Conservation (phyloP, 1,140 invertebrate species). For the Bilobella aurantiaca region DNA sequence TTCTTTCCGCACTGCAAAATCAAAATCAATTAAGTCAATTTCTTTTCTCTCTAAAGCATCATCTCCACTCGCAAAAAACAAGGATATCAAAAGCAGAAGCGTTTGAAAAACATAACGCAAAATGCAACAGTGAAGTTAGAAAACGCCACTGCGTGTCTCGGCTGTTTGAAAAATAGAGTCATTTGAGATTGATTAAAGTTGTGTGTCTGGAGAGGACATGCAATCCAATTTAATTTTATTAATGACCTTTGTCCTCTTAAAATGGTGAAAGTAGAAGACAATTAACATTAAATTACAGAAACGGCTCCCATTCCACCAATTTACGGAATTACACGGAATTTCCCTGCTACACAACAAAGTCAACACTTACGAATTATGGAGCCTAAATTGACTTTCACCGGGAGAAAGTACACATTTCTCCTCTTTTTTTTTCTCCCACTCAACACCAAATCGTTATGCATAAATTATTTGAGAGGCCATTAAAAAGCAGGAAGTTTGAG, state of each 20-base stretch:
- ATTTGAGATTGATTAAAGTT: neutral
- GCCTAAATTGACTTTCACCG: too few relatives aligned
- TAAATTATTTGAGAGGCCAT: too few relatives aligned
- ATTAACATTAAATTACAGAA: neutral
- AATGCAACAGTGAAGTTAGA: neutral
- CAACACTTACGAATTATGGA: too few relatives aligned
- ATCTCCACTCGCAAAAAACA: neutral
- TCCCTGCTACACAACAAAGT: too few relatives aligned
- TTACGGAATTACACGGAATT: too few relatives aligned
- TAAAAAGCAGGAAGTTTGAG: too few relatives aligned
- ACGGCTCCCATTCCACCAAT: too few relatives aligned
- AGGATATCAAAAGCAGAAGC: neutral
- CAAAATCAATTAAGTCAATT: conserved; percentile 1
- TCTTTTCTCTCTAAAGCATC: too few relatives aligned
- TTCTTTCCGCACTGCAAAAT: conserved; percentile 26
- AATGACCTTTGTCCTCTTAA: neutral
- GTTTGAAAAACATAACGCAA: neutral
- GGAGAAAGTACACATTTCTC: too few relatives aligned
- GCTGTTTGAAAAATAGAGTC: neutral
- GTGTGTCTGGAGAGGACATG: neutral
- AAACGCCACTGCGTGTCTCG: neutral
- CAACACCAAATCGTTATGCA: too few relatives aligned
- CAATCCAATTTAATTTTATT: neutral
- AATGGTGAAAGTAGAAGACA: neutral
- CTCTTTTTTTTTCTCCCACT: too few relatives aligned